phyloP scores from a whole-genome alignment of 2,888 invertebrate genomes.

The Tipula unca region DNA sequence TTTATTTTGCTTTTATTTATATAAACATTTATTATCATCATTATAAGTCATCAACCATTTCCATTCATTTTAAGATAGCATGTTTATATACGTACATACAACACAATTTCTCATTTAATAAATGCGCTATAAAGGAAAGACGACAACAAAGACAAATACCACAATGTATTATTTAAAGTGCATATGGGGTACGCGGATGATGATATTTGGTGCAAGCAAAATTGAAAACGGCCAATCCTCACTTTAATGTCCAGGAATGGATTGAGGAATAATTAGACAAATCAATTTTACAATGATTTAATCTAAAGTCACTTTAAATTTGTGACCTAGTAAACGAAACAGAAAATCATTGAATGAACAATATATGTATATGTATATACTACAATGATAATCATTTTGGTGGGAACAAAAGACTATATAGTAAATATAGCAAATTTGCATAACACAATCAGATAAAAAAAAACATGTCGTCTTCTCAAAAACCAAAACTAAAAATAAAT shows the following conservation, averaged over 20 bases:
- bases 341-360: background rate
- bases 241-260: too few species aligned
- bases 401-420: background rate
- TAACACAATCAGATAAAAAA: conserved; percentile 9
- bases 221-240: too few species aligned
- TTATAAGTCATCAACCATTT: background rate
- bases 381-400: background rate
- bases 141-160: background rate
- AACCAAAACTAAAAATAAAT: background rate
- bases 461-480: background rate
- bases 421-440: background rate
- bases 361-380: too few species aligned
- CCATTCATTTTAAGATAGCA: background rate
- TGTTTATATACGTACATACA: background rate
- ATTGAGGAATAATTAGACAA: too few species aligned
- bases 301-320: too few species aligned
- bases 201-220: background rate
- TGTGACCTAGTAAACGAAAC: background rate
- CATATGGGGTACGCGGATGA: background rate
- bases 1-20: background rate
- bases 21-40: background rate
- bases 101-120: background rate
- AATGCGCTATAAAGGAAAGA: background rate
- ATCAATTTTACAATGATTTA: too few species aligned
- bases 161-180: background rate